phyloP scores from a whole-genome alignment of 2,888 invertebrate genomes.

The Fabriciana adippe region DNA sequence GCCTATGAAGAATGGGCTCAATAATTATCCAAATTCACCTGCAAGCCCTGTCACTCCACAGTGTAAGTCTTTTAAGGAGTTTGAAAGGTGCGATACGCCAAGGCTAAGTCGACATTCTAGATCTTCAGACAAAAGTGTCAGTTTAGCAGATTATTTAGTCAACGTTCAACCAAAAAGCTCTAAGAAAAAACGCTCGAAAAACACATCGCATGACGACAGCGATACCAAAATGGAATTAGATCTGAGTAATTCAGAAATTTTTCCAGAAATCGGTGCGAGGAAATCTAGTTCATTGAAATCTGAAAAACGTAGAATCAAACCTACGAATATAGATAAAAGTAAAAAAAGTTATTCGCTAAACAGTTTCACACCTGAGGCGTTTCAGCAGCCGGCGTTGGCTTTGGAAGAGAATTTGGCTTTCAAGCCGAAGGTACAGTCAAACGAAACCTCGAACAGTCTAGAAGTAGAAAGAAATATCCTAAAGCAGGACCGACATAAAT shows the following conservation, averaged over 20 bases:
- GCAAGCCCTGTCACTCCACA: conserved; percentile 64
- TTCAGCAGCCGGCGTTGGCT: conserved; percentile 60
- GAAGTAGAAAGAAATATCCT: conserved; percentile 70
- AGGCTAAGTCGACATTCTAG: conserved; percentile 58
- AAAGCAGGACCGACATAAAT: conserved; percentile 70
- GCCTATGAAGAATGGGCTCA: conserved; percentile 65
- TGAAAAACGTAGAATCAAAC: conserved; percentile 77
- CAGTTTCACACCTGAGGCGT: conserved; percentile 64
- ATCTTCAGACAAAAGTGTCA: conserved; percentile 65
- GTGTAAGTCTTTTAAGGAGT: conserved; percentile 53
- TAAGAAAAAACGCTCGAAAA: conserved; percentile 63
- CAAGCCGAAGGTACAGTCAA: conserved; percentile 60
- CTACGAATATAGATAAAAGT: conserved; percentile 70
- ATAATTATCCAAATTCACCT: conserved; percentile 54
- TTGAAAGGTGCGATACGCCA: conserved; percentile 70
- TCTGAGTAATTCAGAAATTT: conserved; percentile 67
- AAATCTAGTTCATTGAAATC: conserved; percentile 64
- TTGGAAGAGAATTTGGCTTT: conserved; percentile 69
- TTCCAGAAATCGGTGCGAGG: conserved; percentile 71
- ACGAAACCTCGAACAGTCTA: conserved; percentile 59
- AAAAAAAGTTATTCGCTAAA: conserved; percentile 65
- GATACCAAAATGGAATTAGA: conserved; percentile 62
- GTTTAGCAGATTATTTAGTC: conserved; percentile 66
- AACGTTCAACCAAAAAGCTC: conserved; percentile 57
- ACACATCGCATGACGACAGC: conserved; percentile 57